Conservation (phyloP, 2,113 vertebrate species). For the Ailuropoda melanoleuca region DNA sequence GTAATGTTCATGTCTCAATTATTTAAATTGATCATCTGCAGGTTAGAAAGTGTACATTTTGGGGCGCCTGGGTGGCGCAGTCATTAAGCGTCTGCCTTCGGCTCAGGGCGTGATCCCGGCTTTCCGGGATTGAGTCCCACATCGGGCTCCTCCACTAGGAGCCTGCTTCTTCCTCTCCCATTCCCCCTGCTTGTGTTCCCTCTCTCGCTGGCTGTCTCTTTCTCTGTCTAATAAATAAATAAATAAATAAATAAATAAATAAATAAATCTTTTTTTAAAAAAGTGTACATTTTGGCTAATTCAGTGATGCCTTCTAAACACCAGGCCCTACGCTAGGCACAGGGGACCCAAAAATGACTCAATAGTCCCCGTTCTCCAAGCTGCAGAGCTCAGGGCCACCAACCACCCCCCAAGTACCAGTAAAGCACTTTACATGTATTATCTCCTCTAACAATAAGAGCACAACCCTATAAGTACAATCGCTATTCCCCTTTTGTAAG, state of each 20-base stretch:
- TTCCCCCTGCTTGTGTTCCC: too few relatives aligned
- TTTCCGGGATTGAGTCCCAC: too few relatives aligned
- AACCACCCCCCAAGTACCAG: not conserved
- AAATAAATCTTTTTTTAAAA: too few relatives aligned
- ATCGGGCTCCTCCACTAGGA: too few relatives aligned
- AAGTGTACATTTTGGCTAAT: not conserved
- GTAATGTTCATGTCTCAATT: not conserved
- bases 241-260: too few relatives aligned
- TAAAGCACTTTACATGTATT: not conserved
- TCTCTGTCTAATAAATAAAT: too few relatives aligned
- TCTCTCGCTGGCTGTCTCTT: too few relatives aligned
- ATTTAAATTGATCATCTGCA: not conserved
- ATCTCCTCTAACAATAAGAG: not conserved
- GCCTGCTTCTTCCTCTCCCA: too few relatives aligned
- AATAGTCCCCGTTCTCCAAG: rapidly evolving
- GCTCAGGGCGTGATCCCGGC: too few relatives aligned
- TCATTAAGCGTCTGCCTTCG: too few relatives aligned
- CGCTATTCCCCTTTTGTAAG: not conserved
- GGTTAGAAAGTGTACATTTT: not conserved
- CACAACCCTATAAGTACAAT: not conserved
- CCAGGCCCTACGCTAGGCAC: not conserved
- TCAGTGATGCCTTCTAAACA: not conserved
- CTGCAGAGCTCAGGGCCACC: not conserved
- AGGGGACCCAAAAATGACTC: not conserved
- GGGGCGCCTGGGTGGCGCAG: too few relatives aligned